These are phyloP conservation scores for Synergus japonicus DNA, from an alignment of 2,888 invertebrate genomes.

Conservation along the genomic window DNA sequence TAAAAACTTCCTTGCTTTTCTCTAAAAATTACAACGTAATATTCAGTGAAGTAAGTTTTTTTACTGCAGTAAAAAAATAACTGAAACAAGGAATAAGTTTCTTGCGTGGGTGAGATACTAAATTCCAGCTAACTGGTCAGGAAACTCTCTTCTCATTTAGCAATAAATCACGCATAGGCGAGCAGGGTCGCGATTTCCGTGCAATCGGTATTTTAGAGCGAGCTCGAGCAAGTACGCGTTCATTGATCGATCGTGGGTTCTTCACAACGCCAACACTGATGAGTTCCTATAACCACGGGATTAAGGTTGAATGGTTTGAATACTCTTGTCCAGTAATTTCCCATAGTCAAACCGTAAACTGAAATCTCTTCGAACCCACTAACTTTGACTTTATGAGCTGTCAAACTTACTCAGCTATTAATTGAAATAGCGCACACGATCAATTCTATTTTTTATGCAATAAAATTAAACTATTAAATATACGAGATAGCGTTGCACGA, in stretches of 20 bases:
- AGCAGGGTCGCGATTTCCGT: conserved; percentile 36
- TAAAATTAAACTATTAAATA: not conserved
- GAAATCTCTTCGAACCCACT: not conserved
- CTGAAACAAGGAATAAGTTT: conserved; percentile 24
- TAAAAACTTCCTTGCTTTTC: conserved; percentile 24
- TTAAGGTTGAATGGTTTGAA: conserved; percentile 31
- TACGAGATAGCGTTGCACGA: not conserved
- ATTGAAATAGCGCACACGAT: not conserved
- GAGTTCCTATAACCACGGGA: conserved; percentile 27
- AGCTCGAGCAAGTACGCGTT: conserved; percentile 35
- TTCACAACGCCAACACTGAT: conserved; percentile 14
- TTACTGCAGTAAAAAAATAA: not conserved
- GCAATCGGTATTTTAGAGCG: conserved; percentile 30
- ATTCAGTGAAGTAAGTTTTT: not conserved
- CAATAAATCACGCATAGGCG: conserved; percentile 42
- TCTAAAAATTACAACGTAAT: conserved; percentile 10
- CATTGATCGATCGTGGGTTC: conserved; percentile 39
- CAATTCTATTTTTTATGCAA: too few relatives aligned
- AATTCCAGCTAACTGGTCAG: conserved; percentile 39
- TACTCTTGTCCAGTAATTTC: conserved; percentile 35
- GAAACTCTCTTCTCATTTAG: conserved; percentile 37
- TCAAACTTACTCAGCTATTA: not conserved
- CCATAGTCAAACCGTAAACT: conserved; percentile 6
- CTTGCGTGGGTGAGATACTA: conserved; percentile 36
- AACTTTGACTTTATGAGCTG: not conserved